A percentile compares a stretch with the other conserved stretches of the same genome.
Evolutionary conservation across 2,888 invertebrate species (phyloP).

Genomic region (Ypsolopha sequella): DNA sequence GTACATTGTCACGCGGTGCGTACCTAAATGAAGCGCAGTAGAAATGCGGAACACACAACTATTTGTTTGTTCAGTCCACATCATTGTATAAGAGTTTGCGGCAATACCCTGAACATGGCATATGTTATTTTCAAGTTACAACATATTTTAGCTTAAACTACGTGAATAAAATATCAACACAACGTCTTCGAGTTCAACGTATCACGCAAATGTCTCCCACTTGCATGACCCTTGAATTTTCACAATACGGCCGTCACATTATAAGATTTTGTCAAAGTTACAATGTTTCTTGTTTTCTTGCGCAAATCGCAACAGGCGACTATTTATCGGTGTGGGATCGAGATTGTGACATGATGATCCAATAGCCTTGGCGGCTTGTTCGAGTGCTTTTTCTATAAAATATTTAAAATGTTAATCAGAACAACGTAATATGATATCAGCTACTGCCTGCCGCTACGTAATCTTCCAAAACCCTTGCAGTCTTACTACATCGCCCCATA

Average conservation of each 20-base stretch:
- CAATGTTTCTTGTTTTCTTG: neutral
- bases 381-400: slow-evolving; percentile 12
- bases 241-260: too few relatives aligned
- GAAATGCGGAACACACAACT: slow-evolving; percentile 69
- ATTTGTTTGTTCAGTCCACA: slow-evolving; percentile 59
- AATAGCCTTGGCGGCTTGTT: slow-evolving; percentile 7
- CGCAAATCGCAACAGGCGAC: neutral
- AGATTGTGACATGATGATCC: slow-evolving; percentile 33
- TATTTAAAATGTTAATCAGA: slow-evolving; percentile 1
- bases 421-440: neutral
- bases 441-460: neutral
- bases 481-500: neutral
- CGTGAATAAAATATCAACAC: slow-evolving; percentile 33
- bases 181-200: too few relatives aligned
- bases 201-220: too few relatives aligned
- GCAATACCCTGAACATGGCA: slow-evolving; percentile 54
- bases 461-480: neutral
- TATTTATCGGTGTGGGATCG: slow-evolving; percentile 18
- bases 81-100: slow-evolving; percentile 68
- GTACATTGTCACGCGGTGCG: slow-evolving; percentile 31
- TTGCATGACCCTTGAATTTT: neutral
- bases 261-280: too few relatives aligned
- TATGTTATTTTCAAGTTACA: slow-evolving; percentile 65
- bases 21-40: slow-evolving; percentile 63
- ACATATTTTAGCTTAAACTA: slow-evolving; percentile 53